Conservation (phyloP, 2,797 vertebrate genomes). For the Sebastolobus altivelis region DNA sequence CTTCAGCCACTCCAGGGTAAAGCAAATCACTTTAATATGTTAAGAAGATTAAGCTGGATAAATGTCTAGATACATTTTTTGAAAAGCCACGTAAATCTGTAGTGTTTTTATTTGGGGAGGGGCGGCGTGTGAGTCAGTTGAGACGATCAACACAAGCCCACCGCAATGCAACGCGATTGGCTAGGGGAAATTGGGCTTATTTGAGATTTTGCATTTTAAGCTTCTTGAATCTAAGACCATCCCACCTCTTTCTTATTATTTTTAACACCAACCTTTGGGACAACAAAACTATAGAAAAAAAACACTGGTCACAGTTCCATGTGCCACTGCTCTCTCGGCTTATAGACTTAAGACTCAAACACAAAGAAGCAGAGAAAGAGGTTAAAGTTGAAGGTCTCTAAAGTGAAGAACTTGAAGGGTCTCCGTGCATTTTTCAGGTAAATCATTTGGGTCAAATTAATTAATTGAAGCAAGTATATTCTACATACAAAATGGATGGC, state of each 20-base stretch:
- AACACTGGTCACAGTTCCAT: constrained; percentile 84
- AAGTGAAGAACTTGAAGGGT: constrained; percentile 37
- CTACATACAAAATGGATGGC: constrained; percentile 51
- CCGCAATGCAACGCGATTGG: constrained; percentile 82
- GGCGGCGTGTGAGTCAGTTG: constrained; percentile 85
- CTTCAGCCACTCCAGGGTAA: constrained; percentile 89
- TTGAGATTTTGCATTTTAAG: constrained; percentile 90
- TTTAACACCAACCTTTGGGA: constrained; percentile 87
- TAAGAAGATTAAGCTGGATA: constrained; percentile 93
- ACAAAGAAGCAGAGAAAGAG: constrained; percentile 35
- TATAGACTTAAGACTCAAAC: constrained; percentile 62
- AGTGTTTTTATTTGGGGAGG: constrained; percentile 88
- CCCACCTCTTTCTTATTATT: constrained; percentile 89
- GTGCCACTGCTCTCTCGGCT: constrained; percentile 75
- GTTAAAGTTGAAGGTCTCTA: constrained; percentile 59
- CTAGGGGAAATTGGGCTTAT: constrained; percentile 87
- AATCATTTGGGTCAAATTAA: constrained; percentile 57
- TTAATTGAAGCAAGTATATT: constrained; percentile 59
- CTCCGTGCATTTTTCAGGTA: constrained; percentile 41
- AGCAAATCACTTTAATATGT: constrained; percentile 92
- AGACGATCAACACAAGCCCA: constrained; percentile 87
- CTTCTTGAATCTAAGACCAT: constrained; percentile 90
- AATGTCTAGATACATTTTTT: constrained; percentile 91
- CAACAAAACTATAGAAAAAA: constrained; percentile 79
- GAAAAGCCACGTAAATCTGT: constrained; percentile 89